Base-by-base conservation (phyloP, 2,888 invertebrate genomes). In the Entomobrya multifasciata region DNA sequence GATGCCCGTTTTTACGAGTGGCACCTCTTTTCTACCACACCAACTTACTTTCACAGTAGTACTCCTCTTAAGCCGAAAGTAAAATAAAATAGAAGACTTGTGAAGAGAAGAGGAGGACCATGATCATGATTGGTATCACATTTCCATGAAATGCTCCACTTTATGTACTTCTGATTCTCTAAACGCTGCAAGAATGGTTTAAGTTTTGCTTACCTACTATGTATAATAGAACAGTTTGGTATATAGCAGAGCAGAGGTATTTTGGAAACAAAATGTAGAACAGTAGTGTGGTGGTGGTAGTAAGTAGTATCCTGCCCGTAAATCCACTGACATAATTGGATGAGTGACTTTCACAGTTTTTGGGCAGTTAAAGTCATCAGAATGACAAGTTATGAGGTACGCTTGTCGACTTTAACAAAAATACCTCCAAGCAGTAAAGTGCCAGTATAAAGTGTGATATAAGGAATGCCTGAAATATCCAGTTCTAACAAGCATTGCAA, bases 331-430 rank as follows among this genome's bases (percentile, higher is more conserved):
- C 65, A 88, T 89, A 88, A 90, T 89, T 90, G 90, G 88, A 67
- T 84, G 84, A 87, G 89, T 86, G 90, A 79, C 84, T 79, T 77
- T 90, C 86, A 60, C 78, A 81, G 87, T 88, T 90, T 82, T 88
- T 87, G 79, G 88, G 83, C 89, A 76, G 82, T 81, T 85, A 84
- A 87, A 89, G 88, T 88, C 86, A 88, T 90, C 83, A 79, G 70
- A 88, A 89, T 90, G 90, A 90, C 90, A 88, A 89, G 86, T 90
- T 88, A 89, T 87, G 89, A 86, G 81, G 80, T 76, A 20, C 49
- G 55, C 76, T 70, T 74, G 74, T 74, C 47, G 49, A 55, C 86
- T 49, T 36, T 47, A 30, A 41, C 22, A 49, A 67, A 52, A 67
- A 74, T 86, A 67, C 49, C 72, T 22, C 2, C 41, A 77, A 36